Evolutionary conservation across 2,888 invertebrate species (phyloP).

Genomic region (Eristalis intricaria): DNA sequence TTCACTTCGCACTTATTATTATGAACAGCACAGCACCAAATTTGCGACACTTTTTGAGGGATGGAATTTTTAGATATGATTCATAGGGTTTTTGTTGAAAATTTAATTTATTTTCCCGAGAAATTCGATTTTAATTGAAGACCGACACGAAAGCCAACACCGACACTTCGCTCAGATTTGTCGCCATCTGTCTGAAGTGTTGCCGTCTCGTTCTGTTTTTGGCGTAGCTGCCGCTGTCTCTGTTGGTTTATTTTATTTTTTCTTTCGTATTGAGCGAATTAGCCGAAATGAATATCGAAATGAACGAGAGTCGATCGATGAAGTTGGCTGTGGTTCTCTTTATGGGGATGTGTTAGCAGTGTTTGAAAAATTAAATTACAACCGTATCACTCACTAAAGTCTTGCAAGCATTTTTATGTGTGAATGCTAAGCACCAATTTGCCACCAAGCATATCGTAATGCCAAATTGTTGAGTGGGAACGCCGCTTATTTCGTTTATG

Average conservation of each 20-base stretch:
- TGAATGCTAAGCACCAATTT: too few relatives aligned
- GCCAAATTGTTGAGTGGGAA: too few relatives aligned
- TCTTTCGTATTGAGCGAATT: constrained; percentile 33
- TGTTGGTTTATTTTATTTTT: constrained; percentile 22
- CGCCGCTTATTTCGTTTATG: too few relatives aligned
- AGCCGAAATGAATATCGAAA: constrained; percentile 16
- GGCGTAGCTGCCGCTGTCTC: constrained; percentile 30
- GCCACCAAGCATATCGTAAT: too few relatives aligned
- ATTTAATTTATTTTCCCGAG: constrained; percentile 53
- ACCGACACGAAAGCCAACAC: constrained; percentile 71
- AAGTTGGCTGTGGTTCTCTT: constrained; percentile 29
- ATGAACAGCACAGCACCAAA: constrained; percentile 44
- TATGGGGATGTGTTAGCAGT: not conserved
- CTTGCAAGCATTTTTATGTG: too few relatives aligned
- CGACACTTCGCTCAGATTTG: constrained; percentile 67
- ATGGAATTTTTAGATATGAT: constrained; percentile 26
- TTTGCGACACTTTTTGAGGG: constrained; percentile 32
- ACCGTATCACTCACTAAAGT: too few relatives aligned
- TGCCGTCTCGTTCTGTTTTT: constrained; percentile 62
- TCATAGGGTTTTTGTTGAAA: constrained; percentile 36
- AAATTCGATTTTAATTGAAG: constrained; percentile 64
- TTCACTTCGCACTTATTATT: constrained; percentile 55
- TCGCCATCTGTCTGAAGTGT: constrained; percentile 52
- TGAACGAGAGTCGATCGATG: constrained; percentile 48
- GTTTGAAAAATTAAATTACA: too few relatives aligned